Conservation (phyloP, 2,797 vertebrate species). For the Antrozous pallidus region DNA sequence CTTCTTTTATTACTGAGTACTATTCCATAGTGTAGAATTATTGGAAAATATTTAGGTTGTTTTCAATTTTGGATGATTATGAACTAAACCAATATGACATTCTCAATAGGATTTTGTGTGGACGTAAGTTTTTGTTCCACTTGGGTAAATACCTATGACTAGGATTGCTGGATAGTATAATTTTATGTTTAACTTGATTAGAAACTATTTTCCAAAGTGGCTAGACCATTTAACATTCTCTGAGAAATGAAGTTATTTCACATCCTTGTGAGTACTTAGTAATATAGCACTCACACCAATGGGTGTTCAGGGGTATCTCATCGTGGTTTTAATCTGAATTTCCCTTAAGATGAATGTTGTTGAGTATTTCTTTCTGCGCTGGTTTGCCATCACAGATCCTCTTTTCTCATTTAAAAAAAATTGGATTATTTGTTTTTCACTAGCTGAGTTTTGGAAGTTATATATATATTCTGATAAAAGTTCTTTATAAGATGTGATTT, state of each 20-base stretch:
- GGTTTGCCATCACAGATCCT: not conserved
- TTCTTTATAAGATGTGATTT: not conserved
- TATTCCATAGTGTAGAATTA: not conserved
- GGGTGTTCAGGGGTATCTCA: not conserved
- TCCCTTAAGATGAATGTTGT: not conserved
- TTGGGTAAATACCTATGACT: not conserved
- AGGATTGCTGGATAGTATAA: not conserved
- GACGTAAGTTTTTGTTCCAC: not conserved
- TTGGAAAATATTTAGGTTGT: not conserved
- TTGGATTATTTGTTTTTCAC: not conserved
- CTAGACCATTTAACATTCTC: not conserved
- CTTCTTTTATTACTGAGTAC: not conserved
- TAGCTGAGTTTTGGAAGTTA: slow-evolving; percentile 10
- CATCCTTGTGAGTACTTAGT: not conserved
- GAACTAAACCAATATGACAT: not conserved
- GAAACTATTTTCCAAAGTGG: not conserved
- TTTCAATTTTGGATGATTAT: not conserved
- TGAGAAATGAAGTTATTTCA: not conserved
- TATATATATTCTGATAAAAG: not conserved
- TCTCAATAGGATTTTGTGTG: not conserved
- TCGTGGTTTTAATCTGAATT: not conserved
- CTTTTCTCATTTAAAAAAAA: not conserved
- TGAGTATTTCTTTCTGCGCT: not conserved
- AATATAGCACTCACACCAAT: not conserved
- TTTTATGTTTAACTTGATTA: not conserved